Evolutionary conservation across 23 tunicate species (phyloP).

Genomic region (Trididemnum nubilum): DNA sequence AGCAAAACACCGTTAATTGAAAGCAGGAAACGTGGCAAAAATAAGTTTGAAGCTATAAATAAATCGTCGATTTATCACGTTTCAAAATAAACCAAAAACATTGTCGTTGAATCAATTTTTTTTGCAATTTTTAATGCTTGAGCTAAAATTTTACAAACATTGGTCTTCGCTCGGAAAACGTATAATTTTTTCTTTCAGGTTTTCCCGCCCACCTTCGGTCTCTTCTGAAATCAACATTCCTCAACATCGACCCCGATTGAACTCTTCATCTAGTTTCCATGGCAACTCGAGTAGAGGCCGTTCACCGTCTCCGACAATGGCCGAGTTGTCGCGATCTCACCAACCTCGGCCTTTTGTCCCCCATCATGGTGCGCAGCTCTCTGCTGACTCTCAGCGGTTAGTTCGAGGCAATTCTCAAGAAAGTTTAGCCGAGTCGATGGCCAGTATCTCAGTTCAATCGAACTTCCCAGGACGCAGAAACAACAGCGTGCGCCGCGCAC

Average conservation of each 20-base stretch:
- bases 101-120: no score
- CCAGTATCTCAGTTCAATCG: slow-evolving; percentile 28
- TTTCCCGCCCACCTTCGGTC: slow-evolving; percentile 36
- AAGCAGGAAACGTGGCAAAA: no score
- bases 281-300: slow-evolving; percentile 52
- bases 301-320: slow-evolving; percentile 51
- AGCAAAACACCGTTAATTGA: no score
- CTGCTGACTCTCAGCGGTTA: background rate
- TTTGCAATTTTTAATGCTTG: no score
- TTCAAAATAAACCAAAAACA: no score
- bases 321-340: slow-evolving; percentile 56
- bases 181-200: slow-evolving; percentile 18
- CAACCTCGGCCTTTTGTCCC: slow-evolving; percentile 28
- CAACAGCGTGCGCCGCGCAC: slow-evolving; percentile 38
- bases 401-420: slow-evolving; percentile 46
- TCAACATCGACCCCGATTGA: slow-evolving; percentile 55
- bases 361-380: slow-evolving; percentile 7
- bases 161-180: no score
- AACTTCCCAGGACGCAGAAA: background rate
- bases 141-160: no score
- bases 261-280: slow-evolving; percentile 81
- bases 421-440: slow-evolving; percentile 43
- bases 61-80: no score
- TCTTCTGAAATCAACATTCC: slow-evolving; percentile 55
- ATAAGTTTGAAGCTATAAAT: no score